Conservation (phyloP, 2,113 vertebrate species). For the Tonatia bakeri region DNA sequence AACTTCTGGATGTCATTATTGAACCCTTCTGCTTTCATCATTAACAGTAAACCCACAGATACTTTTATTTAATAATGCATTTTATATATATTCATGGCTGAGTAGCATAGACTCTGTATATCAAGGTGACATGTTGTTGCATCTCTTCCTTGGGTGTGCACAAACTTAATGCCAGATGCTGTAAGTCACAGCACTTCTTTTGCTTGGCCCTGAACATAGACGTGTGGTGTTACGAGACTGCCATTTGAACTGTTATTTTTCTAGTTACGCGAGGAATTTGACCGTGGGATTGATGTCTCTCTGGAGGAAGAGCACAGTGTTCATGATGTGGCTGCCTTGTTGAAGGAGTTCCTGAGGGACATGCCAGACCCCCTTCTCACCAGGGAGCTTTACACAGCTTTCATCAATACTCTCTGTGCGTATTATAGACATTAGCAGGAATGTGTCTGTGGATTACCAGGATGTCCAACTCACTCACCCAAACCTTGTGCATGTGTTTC, state of each 20-base stretch:
- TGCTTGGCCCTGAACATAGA: not conserved
- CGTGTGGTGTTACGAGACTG: not conserved
- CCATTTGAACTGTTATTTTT: constrained; percentile 52
- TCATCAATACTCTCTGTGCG: constrained; percentile 94
- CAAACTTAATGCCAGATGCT: not conserved
- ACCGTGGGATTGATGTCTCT: constrained; percentile 91
- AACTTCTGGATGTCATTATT: not conserved
- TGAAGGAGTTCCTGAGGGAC: constrained; percentile 97
- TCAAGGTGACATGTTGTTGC: not conserved
- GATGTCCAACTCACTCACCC: not conserved
- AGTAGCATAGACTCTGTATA: not conserved
- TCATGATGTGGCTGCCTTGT: constrained; percentile 94
- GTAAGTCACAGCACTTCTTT: not conserved
- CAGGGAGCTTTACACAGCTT: constrained; percentile 95
- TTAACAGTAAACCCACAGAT: not conserved
- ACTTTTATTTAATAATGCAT: not conserved
- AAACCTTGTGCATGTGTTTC: not conserved
- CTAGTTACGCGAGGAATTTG: constrained; percentile 95
- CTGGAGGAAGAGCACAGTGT: constrained; percentile 94
- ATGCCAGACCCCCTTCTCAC: constrained; percentile 96
- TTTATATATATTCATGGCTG: not conserved
- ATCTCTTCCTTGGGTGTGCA: not conserved
- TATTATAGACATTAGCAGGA: not conserved
- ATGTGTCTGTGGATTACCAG: not conserved
- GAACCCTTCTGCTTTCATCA: not conserved